Conservation (phyloP, 2,113 vertebrate species). For the Percopsis transmontana region DNA sequence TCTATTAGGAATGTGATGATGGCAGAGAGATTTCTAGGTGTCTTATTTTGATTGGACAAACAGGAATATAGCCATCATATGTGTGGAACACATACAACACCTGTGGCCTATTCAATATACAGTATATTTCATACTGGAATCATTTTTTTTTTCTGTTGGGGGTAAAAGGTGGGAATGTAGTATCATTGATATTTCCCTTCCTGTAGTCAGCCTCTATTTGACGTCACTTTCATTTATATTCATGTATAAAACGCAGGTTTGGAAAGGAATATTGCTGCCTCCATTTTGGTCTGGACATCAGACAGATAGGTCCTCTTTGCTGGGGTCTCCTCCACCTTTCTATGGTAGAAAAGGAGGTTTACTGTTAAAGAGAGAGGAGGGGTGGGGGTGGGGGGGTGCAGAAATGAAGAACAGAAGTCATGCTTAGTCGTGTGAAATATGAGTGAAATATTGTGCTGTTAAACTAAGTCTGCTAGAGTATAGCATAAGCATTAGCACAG, state of each 20-base stretch:
- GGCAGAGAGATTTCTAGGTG: conserved; percentile 5
- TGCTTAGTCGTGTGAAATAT: too few relatives aligned
- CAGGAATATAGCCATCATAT: not conserved
- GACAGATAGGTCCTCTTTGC: conserved; percentile 46
- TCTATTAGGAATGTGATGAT: conserved; percentile 22
- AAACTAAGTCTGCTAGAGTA: too few relatives aligned
- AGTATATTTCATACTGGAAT: conserved; percentile 44
- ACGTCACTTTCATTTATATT: conserved; percentile 37
- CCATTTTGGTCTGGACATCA: conserved; percentile 50
- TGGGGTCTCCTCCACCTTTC: conserved; percentile 40
- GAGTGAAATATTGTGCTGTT: too few relatives aligned
- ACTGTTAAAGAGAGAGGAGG: conserved; percentile 53
- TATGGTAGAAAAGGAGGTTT: conserved; percentile 55
- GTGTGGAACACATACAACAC: conserved; percentile 45
- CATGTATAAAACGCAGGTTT: conserved; percentile 53
- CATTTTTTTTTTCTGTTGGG: conserved; percentile 32
- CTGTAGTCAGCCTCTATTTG: conserved; percentile 30
- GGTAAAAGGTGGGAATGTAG: conserved; percentile 55
- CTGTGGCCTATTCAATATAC: conserved; percentile 22
- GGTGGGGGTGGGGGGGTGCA: conserved; percentile 20
- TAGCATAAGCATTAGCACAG: too few relatives aligned
- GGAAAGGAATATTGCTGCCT: conserved; percentile 49
- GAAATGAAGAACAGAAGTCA: not conserved
- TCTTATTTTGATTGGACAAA: conserved; percentile 18
- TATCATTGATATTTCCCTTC: conserved; percentile 1